Evolutionary conservation across 2,113 vertebrate species (phyloP).

Genomic region (Lucifuga dentata): DNA sequence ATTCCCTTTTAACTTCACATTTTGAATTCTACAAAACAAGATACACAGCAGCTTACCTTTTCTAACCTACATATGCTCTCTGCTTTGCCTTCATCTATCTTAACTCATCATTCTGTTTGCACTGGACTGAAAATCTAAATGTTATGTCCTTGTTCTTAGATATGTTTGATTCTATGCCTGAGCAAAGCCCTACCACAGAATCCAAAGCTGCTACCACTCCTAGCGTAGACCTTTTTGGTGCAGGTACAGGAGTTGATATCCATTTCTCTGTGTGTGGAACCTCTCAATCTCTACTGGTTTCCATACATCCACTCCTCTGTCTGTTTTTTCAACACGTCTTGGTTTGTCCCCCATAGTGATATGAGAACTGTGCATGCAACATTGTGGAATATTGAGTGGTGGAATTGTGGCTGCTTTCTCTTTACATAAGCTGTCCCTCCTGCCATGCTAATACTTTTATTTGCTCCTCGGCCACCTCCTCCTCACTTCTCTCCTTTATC

Average conservation of each 20-base stretch:
- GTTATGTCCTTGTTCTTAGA: slow-evolving; percentile 96
- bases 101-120: slow-evolving; percentile 69
- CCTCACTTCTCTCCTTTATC: slow-evolving; percentile 78
- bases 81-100: slow-evolving; percentile 61
- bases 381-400: slow-evolving; percentile 53
- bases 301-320: slow-evolving; percentile 67
- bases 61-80: slow-evolving; percentile 47
- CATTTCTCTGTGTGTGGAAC: slow-evolving; percentile 78
- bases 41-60: slow-evolving; percentile 33
- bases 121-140: slow-evolving; percentile 72
- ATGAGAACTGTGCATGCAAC: slow-evolving; percentile 80
- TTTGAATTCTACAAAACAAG: slow-evolving; percentile 59
- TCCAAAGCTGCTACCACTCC: slow-evolving; percentile 95
- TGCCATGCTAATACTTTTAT: slow-evolving; percentile 75
- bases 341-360: slow-evolving; percentile 80
- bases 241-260: slow-evolving; percentile 89
- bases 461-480: slow-evolving; percentile 65
- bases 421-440: slow-evolving; percentile 51
- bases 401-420: slow-evolving; percentile 61
- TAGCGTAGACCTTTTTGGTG: slow-evolving; percentile 99
- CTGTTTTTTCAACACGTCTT: slow-evolving; percentile 61
- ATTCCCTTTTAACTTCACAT: slow-evolving; percentile 53
- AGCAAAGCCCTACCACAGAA: slow-evolving; percentile 89
- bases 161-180: slow-evolving; percentile 98
- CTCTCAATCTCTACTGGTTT: slow-evolving; percentile 74